Evolutionary conservation across 2,888 invertebrate genomes (phyloP).

Genomic region (Brachyopa scutellaris): DNA sequence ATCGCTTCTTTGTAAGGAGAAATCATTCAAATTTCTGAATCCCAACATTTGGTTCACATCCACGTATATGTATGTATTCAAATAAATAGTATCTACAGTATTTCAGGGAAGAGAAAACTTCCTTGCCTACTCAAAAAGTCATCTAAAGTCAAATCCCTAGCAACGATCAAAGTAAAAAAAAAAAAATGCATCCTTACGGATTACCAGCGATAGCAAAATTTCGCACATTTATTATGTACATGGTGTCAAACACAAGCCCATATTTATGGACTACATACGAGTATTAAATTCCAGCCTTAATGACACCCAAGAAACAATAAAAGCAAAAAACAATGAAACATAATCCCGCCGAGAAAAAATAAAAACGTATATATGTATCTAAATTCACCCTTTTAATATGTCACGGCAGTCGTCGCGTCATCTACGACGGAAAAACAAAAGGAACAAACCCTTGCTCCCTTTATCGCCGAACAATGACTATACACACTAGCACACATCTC

Average conservation of each 20-base stretch:
- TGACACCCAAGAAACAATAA: constrained; percentile 7
- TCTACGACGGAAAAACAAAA: constrained; percentile 23
- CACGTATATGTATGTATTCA: too few relatives aligned
- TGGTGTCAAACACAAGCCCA: constrained; percentile 32
- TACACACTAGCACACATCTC: not conserved
- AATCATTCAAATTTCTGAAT: too few relatives aligned
- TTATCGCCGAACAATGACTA: not conserved
- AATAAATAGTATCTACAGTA: too few relatives aligned
- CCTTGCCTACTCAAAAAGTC: too few relatives aligned
- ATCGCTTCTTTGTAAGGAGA: too few relatives aligned
- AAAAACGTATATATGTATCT: constrained; percentile 26
- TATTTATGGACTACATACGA: constrained; percentile 38
- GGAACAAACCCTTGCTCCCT: constrained; percentile 27
- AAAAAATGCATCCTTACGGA: too few relatives aligned
- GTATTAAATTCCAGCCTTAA: constrained; percentile 40
- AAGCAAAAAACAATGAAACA: constrained; percentile 3
- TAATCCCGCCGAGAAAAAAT: not conserved
- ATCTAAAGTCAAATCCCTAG: too few relatives aligned
- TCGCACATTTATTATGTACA: constrained; percentile 19
- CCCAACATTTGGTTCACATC: too few relatives aligned
- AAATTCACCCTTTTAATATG: constrained; percentile 38
- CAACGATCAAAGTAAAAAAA: too few relatives aligned
- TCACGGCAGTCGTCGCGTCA: constrained; percentile 1
- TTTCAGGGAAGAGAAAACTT: too few relatives aligned
- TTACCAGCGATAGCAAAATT: too few relatives aligned